Percentiles rank a stretch among this genome's conserved stretches.
Evolutionary conservation across 2,888 invertebrate genomes (phyloP).

Genomic region (Plagodis pulveraria): DNA sequence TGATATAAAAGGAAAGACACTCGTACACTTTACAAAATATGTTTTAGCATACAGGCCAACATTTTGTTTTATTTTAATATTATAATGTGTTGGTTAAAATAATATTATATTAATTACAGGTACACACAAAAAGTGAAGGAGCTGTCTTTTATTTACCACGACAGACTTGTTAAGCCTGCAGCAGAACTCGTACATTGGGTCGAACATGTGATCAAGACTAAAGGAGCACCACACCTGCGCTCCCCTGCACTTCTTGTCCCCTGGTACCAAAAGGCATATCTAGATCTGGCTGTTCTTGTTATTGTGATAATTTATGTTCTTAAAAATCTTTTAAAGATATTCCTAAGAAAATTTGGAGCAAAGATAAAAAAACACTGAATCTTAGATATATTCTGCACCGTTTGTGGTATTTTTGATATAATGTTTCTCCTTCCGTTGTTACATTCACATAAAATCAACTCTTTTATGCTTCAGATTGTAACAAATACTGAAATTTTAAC

Average conservation of each 20-base stretch:
- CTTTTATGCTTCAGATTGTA: no score
- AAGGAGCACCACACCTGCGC: slow-evolving; percentile 55
- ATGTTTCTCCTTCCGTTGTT: no score
- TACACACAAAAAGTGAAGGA: slow-evolving; percentile 42
- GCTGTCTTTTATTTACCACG: slow-evolving; percentile 52
- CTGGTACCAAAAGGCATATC: slow-evolving; percentile 56
- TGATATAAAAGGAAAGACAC: no score
- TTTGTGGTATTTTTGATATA: no score
- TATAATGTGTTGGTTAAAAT: no score
- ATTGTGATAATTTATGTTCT: slow-evolving; percentile 7
- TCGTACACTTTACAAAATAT: no score
- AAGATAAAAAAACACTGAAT: slow-evolving; percentile 21
- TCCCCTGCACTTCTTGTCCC: slow-evolving; percentile 50
- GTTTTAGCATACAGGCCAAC: no score
- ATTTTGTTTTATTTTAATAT: no score
- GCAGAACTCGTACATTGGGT: slow-evolving; percentile 55
- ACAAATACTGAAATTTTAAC: no score
- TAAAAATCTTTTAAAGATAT: slow-evolving; percentile 5
- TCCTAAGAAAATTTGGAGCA: slow-evolving; percentile 13
- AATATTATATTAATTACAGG: neutral
- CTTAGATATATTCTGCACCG: no score
- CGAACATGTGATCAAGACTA: slow-evolving; percentile 51
- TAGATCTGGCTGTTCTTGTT: slow-evolving; percentile 43
- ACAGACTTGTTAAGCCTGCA: slow-evolving; percentile 49
- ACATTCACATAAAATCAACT: no score